Evolutionary conservation across 2,113 vertebrate genomes (phyloP).

Genomic region (Megalops atlanticus): DNA sequence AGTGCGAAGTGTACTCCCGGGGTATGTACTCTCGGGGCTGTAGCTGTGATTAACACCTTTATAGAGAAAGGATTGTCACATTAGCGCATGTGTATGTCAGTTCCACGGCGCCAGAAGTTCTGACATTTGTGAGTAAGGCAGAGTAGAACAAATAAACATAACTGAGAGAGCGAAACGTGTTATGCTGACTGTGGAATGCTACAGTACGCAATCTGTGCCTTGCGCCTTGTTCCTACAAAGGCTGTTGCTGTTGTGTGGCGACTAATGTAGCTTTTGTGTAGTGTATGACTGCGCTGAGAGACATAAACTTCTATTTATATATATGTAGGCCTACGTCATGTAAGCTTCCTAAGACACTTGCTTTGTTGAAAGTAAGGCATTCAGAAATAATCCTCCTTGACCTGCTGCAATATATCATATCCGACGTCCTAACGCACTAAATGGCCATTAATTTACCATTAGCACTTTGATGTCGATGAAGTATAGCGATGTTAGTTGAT

Average conservation of each 20-base stretch:
- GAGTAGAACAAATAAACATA: slow-evolving; percentile 20
- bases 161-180: neutral
- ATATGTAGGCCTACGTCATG: slow-evolving; percentile 37
- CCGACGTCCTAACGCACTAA: slow-evolving; percentile 37
- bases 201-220: neutral
- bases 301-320: slow-evolving; percentile 30
- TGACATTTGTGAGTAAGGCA: slow-evolving; percentile 25
- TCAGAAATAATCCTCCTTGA: slow-evolving; percentile 44
- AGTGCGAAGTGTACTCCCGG: slow-evolving; percentile 65
- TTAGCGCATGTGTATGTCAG: slow-evolving; percentile 35
- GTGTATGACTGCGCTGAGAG: slow-evolving; percentile 8
- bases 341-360: slow-evolving; percentile 30
- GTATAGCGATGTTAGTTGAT: slow-evolving; percentile 49
- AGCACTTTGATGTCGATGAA: slow-evolving; percentile 56
- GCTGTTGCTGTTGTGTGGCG: neutral
- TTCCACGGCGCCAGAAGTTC: slow-evolving; percentile 30
- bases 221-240: neutral
- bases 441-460: slow-evolving; percentile 56
- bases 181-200: neutral
- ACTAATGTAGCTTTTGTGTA: neutral
- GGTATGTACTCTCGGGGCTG: slow-evolving; percentile 34
- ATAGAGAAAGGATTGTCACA: slow-evolving; percentile 33
- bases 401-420: slow-evolving; percentile 48
- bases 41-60: slow-evolving; percentile 37
- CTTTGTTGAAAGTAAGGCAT: slow-evolving; percentile 36